Percentiles rank a stretch among this genome's conserved stretches.
Evolutionary conservation across 2,888 invertebrate genomes (phyloP).

Genomic region (Tridacna gigas): DNA sequence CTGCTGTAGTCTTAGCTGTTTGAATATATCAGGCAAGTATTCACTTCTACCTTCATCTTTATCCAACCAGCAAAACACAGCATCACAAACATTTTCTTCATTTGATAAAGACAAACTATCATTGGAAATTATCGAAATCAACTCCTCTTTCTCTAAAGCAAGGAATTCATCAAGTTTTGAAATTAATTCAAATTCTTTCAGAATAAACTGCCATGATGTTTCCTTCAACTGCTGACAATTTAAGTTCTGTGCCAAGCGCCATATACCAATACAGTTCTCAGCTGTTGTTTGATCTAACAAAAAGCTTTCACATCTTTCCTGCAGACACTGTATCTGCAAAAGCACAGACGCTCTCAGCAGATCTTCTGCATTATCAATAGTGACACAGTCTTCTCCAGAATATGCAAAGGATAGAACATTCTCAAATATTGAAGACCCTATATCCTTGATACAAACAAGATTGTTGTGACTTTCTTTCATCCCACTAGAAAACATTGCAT

Average conservation of each 20-base stretch:
- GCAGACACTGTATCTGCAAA: slow-evolving; percentile 65
- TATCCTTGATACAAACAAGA: slow-evolving; percentile 65
- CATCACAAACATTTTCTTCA: slow-evolving; percentile 69
- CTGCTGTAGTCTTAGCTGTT: slow-evolving; percentile 62
- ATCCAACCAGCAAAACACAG: slow-evolving; percentile 69
- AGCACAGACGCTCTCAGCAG: slow-evolving; percentile 65
- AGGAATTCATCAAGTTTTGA: slow-evolving; percentile 65
- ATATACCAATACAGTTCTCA: slow-evolving; percentile 69
- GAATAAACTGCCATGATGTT: slow-evolving; percentile 63
- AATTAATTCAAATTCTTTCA: slow-evolving; percentile 66
- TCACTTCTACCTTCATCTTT: slow-evolving; percentile 58
- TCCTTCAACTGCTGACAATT: slow-evolving; percentile 62
- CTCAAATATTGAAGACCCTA: slow-evolving; percentile 62
- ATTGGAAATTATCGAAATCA: slow-evolving; percentile 63
- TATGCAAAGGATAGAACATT: slow-evolving; percentile 66
- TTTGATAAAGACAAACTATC: slow-evolving; percentile 64
- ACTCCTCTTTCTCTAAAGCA: slow-evolving; percentile 68
- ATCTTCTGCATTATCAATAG: slow-evolving; percentile 67
- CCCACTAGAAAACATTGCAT: slow-evolving; percentile 72
- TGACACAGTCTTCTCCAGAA: slow-evolving; percentile 65
- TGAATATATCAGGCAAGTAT: slow-evolving; percentile 64
- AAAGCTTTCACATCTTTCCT: slow-evolving; percentile 66
- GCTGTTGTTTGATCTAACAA: slow-evolving; percentile 65
- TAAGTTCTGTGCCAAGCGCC: slow-evolving; percentile 64
- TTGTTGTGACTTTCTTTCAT: slow-evolving; percentile 70